These are phyloP conservation scores for Turdus rufiventris DNA, from an alignment of 2,113 vertebrate genomes.

Conservation along the genomic window DNA sequence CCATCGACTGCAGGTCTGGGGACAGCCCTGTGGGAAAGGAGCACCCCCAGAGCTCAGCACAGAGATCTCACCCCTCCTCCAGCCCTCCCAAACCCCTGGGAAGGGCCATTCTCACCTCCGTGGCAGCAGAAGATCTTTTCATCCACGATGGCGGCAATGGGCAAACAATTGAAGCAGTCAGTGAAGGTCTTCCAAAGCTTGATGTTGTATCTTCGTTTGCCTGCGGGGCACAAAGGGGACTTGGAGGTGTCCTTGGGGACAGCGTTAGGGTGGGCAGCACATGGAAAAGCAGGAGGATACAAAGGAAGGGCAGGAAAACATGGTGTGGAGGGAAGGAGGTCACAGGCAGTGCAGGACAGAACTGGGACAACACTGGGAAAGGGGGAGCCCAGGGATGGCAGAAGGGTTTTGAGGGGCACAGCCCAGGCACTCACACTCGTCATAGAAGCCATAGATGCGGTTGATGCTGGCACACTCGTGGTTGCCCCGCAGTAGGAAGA, in stretches of 20 bases:
- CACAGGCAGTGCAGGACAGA: constrained; percentile 43
- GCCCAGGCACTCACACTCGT: constrained; percentile 84
- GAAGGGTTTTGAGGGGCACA: fast-evolving
- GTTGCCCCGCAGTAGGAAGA: constrained; percentile 94
- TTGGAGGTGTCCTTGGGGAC: background rate
- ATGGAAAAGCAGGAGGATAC: background rate
- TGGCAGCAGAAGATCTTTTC: constrained; percentile 99
- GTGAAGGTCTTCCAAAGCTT: constrained; percentile 99
- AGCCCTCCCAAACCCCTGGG: background rate
- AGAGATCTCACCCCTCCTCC: background rate
- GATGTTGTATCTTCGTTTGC: constrained; percentile 96
- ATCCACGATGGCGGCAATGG: constrained; percentile 93
- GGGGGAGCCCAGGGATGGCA: background rate
- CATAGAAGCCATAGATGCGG: constrained; percentile 96
- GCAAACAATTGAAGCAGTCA: constrained; percentile 96
- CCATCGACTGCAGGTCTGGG: constrained; percentile 95
- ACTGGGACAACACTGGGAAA: fast-evolving
- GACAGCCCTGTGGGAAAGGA: constrained; percentile 75
- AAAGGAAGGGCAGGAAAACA: background rate
- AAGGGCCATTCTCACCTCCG: constrained; percentile 76
- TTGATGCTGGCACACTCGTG: constrained; percentile 98
- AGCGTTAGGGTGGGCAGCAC: background rate
- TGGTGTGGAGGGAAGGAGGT: background rate
- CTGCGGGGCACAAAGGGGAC: constrained; percentile 50
- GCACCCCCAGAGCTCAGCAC: background rate